A percentile compares a stretch with the other conserved stretches of the same genome.
Conservation (phyloP, 2,113 vertebrate genomes). For the Seriola dumerili region DNA sequence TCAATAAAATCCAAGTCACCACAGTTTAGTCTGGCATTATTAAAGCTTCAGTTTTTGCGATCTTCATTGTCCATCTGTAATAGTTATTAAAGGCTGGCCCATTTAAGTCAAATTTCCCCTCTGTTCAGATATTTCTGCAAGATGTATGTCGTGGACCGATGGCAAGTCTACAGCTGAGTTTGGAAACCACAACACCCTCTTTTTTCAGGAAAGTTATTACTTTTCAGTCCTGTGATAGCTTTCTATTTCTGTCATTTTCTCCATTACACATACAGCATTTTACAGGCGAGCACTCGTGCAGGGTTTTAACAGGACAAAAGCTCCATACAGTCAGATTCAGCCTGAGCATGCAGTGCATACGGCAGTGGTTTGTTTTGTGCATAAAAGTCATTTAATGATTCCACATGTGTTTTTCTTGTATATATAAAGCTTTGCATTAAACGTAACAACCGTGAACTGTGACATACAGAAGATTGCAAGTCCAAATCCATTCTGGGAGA, state of each 20-base stretch:
- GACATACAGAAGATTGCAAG: not conserved
- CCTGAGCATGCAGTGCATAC: not conserved
- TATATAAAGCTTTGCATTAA: constrained; percentile 43
- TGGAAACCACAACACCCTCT: constrained; percentile 50
- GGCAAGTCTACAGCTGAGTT: constrained; percentile 52
- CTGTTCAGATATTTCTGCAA: constrained; percentile 42
- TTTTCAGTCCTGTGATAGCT: constrained; percentile 56
- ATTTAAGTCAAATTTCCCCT: constrained; percentile 57
- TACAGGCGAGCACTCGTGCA: constrained; percentile 29
- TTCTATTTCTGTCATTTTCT: constrained; percentile 62
- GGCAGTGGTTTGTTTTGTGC: constrained; percentile 1
- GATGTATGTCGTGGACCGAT: constrained; percentile 49
- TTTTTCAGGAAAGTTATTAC: constrained; percentile 37
- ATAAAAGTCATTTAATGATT: constrained; percentile 31
- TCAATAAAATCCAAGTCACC: not conserved
- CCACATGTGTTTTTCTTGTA: constrained; percentile 8
- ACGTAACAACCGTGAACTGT: constrained; percentile 32
- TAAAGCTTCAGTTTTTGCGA: constrained; percentile 20
- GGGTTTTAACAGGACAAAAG: constrained; percentile 44
- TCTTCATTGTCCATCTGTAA: constrained; percentile 60
- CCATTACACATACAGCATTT: constrained; percentile 58
- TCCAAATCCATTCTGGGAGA: not conserved
- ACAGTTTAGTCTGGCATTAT: constrained; percentile 27
- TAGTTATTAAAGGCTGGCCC: constrained; percentile 55
- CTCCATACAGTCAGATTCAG: constrained; percentile 28